A percentile compares a stretch with the other conserved stretches of the same genome.
phyloP scores from a whole-genome alignment of 64 coral and sea anemone species.

The Pachyseris speciosa region DNA sequence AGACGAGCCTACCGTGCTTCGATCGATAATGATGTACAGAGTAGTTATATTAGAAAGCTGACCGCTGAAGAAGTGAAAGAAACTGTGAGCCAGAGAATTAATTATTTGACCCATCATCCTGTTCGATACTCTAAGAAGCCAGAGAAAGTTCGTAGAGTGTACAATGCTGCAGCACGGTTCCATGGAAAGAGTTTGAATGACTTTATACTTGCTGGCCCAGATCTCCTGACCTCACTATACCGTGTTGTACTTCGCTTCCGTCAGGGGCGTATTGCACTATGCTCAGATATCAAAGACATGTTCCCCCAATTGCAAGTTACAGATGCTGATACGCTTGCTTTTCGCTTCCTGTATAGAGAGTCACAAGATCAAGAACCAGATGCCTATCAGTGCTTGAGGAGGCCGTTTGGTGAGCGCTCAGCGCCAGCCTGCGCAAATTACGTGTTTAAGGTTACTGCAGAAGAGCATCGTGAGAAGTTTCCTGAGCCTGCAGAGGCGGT shows the following conservation, averaged over 20 bases:
- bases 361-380: background rate
- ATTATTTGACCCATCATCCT: background rate
- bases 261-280: background rate
- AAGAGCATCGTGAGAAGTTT: background rate
- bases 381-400: conserved; percentile 20
- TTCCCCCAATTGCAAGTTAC: background rate
- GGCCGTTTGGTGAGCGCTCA: conserved; percentile 5
- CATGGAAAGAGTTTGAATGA: background rate
- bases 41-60: background rate
- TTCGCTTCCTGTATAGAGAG: background rate
- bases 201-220: background rate
- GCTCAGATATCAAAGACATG: background rate
- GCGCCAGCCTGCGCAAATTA: conserved; percentile 2
- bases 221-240: background rate
- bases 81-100: background rate
- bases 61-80: background rate
- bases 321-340: background rate
- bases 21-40: background rate
- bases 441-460: background rate
- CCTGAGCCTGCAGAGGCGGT: background rate
- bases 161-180: conserved; percentile 5
- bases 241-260: background rate
- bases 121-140: background rate
- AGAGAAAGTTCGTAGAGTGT: background rate
- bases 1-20: background rate